Base-by-base conservation (phyloP, 1,140 invertebrate species). In the Penaeus vannamei region DNA sequence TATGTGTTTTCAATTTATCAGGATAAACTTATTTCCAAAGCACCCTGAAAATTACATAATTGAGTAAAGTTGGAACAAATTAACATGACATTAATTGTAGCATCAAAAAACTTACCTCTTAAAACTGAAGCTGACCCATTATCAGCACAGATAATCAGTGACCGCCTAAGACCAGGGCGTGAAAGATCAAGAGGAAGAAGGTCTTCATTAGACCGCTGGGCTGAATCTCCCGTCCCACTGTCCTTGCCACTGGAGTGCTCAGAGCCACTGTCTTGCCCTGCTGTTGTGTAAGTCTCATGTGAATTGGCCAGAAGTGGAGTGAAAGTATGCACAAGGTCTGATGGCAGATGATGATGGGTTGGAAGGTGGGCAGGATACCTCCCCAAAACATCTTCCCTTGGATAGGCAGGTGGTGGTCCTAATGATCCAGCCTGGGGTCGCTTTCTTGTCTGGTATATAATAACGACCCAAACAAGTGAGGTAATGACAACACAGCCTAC, bases 401-500 rank as follows among this genome's bases (percentile, higher is more conserved):
- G 92, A 85, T 92, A 92, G 22, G 94, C 42, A 77, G 64, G 17
- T 53, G 79, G 85, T 60, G 53, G 79, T n/a, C 62, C 76, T 60
- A 90, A 81, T 42, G 62, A 64, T 66, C 59, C 32, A 59, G 91
- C 26, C 81, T 87, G 90, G 92, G 95, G 93, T 23, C 95, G 94
- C 92, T 95, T 95, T 82, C 96, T 93, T 1, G 97, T 97, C 92
- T 97, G 96, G 92, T 98, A 98, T 91, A 98, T 98, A 87, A 98
- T 96, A 12, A 97, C 95, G 20, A 98, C 97, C 97, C 97, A 98
- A 46, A 98, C 95, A 20, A 98, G 94, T 0, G 97, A 98, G 7
- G 97, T 98, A 8, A 95, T 95, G 26, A 98, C 96, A 60, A 97
- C 96, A 93, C 97, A 98, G 93, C 97, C 97, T 42, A 98, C 97